A percentile compares a stretch with the other conserved stretches of the same genome.
These are phyloP conservation scores for Oedothorax gibbosus DNA, from an alignment of 1,140 invertebrate genomes.

Conservation along the genomic window DNA sequence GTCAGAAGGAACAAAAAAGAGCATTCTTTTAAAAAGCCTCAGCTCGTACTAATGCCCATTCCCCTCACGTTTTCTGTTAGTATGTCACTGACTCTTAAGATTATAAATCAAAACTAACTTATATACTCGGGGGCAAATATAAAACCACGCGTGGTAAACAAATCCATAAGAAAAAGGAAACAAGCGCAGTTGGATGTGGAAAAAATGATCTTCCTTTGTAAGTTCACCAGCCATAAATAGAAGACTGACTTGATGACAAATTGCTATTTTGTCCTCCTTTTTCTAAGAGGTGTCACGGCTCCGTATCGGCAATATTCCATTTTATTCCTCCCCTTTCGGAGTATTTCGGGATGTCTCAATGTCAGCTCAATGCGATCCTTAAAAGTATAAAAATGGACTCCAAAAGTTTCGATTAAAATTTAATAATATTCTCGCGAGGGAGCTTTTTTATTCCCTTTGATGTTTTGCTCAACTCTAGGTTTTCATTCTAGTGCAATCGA, in stretches of 20 bases:
- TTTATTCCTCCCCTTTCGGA: background rate
- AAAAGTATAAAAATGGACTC: background rate
- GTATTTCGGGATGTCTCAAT: slow-evolving; percentile 11
- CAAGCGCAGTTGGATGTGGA: background rate
- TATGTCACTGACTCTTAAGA: background rate
- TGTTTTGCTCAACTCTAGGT: no score
- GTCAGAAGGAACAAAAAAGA: background rate
- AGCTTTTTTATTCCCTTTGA: no score
- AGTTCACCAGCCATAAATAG: slow-evolving; percentile 25
- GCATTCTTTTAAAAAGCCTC: no score
- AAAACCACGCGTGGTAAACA: background rate
- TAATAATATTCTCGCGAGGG: no score
- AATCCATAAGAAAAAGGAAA: slow-evolving; percentile 6
- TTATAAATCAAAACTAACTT: background rate
- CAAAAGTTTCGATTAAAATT: no score
- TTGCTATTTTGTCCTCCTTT: slow-evolving; percentile 48
- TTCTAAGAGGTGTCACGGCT: background rate
- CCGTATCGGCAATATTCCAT: background rate
- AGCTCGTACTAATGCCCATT: no score
- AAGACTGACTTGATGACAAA: slow-evolving; percentile 41
- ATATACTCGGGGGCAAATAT: background rate
- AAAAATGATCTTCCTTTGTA: background rate
- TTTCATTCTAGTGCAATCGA: no score
- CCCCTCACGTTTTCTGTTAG: background rate
- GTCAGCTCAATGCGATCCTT: slow-evolving; percentile 17